A percentile compares a stretch with the other conserved stretches of the same genome.
phyloP scores from a whole-genome alignment of 2,797 vertebrate genomes.

The Erithacus rubecula region DNA sequence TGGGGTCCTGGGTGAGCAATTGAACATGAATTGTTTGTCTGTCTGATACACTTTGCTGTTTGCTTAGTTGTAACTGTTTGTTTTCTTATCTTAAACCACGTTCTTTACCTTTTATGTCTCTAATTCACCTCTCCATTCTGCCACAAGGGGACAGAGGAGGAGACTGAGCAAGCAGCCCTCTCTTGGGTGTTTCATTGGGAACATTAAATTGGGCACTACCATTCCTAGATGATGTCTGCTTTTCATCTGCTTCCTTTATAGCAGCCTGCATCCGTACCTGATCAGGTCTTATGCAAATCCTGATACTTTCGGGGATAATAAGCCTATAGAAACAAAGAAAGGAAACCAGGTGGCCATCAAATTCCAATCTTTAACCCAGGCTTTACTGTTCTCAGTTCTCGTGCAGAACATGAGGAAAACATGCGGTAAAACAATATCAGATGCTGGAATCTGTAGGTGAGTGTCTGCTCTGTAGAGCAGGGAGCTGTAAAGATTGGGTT shows the following conservation, averaged over 20 bases:
- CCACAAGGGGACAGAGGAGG: accelerated
- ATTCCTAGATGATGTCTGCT: background rate
- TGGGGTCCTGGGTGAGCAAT: background rate
- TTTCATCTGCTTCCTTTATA: background rate
- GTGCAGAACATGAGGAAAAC: background rate
- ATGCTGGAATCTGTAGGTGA: background rate
- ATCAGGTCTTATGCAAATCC: conserved; percentile 4
- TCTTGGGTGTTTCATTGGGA: background rate
- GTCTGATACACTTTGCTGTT: background rate
- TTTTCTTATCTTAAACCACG: background rate
- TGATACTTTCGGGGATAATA: conserved; percentile 31
- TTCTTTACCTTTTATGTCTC: background rate
- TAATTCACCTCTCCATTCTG: background rate
- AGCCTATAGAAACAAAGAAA: conserved; percentile 42
- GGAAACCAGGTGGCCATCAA: background rate
- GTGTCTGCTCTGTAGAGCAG: background rate
- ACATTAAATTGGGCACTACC: background rate
- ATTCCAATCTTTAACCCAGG: background rate
- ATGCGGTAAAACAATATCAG: background rate
- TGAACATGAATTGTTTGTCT: background rate
- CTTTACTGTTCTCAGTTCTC: background rate
- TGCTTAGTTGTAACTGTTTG: too few relatives aligned
- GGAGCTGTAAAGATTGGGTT: too few relatives aligned
- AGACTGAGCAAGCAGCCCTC: accelerated
- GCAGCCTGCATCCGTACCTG: conserved; percentile 22